Evolutionary conservation across 2,888 invertebrate genomes (phyloP).

Genomic region (Chydorus sphaericus): DNA sequence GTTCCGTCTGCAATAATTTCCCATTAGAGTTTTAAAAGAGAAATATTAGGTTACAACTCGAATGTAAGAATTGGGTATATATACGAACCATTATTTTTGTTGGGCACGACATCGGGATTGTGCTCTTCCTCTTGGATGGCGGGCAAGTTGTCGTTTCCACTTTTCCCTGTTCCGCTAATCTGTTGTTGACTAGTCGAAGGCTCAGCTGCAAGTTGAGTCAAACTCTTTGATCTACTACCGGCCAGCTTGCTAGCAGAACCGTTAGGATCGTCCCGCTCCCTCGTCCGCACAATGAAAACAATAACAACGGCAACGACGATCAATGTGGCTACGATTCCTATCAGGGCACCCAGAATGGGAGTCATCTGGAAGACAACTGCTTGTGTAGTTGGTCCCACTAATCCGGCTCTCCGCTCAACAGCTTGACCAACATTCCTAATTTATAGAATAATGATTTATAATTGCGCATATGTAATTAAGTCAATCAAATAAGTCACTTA

Average conservation of each 20-base stretch:
- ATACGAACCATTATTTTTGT: conserved; percentile 31
- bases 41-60: not conserved
- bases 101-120: conserved; percentile 43
- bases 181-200: not conserved
- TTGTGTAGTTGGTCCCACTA: conserved; percentile 17
- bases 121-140: conserved; percentile 37
- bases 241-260: not conserved
- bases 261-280: conserved; percentile 24
- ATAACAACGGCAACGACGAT: conserved; percentile 36
- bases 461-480: not conserved
- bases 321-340: conserved; percentile 38
- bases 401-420: conserved; percentile 4
- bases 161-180: not conserved
- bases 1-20: not conserved
- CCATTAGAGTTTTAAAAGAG: not conserved
- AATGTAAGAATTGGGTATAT: not conserved
- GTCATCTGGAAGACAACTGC: conserved; percentile 37
- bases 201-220: not conserved
- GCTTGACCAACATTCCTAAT: conserved; percentile 5
- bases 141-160: not conserved
- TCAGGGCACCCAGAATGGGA: conserved; percentile 37
- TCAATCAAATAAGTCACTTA: conserved; percentile 8
- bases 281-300: conserved; percentile 37
- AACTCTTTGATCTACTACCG: not conserved
- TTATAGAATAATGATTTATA: not conserved